Percentiles rank a stretch among this genome's conserved stretches.
phyloP scores from a whole-genome alignment of 2,888 invertebrate genomes.

The Phyllotreta cruciferae region DNA sequence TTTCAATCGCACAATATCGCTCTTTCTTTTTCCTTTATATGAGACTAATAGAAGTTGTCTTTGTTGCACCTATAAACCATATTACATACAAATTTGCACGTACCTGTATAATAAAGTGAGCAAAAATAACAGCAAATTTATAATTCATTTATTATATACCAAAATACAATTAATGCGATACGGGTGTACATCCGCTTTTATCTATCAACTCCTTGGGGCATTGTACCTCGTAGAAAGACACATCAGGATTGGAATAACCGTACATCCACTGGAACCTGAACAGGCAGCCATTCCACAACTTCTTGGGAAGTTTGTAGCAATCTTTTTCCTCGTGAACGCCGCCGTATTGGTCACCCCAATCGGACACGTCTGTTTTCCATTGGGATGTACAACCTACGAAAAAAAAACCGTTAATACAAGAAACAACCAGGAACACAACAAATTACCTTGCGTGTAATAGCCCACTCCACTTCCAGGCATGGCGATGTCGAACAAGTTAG shows the following conservation, averaged over 20 bases:
- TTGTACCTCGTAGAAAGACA: conserved; percentile 25
- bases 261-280: conserved; percentile 36
- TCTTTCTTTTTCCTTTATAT: too few species aligned
- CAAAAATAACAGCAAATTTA: too few species aligned
- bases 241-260: conserved; percentile 25
- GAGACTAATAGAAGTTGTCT: too few species aligned
- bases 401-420: too few species aligned
- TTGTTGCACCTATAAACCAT: too few species aligned
- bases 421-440: too few species aligned
- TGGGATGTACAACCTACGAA: conserved; percentile 6
- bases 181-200: conserved; percentile 24
- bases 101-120: too few species aligned
- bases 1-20: too few species aligned
- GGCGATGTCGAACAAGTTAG: conserved; percentile 12
- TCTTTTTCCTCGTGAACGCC: conserved; percentile 27
- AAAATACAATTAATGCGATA: conserved; percentile 2
- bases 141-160: background rate
- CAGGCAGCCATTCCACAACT: conserved; percentile 39
- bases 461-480: conserved; percentile 19
- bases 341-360: conserved; percentile 12
- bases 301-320: conserved; percentile 39
- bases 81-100: too few species aligned
- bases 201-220: conserved; percentile 25
- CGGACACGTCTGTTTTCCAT: background rate
- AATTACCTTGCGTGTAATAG: background rate